A percentile compares a stretch with the other conserved stretches of the same genome.
Conservation (phyloP, 2,888 invertebrate species). For the Corythucha ciliata region DNA sequence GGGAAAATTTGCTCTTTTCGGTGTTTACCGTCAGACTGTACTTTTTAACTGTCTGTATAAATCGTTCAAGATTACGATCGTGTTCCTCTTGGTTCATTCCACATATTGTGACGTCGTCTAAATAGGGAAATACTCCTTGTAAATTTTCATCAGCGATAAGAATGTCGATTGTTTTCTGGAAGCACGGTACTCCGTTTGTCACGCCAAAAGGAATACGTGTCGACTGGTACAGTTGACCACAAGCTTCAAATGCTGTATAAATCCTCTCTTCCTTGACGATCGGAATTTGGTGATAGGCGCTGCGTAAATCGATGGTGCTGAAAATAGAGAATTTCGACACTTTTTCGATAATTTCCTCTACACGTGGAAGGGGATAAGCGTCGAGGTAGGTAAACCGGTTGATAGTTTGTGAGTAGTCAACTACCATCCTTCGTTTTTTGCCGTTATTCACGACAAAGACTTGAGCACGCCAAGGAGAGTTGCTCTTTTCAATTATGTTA, state of each 20-base stretch:
- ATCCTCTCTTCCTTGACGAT: conserved; percentile 6
- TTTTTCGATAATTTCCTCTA: conserved; percentile 26
- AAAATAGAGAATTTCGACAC: conserved; percentile 24
- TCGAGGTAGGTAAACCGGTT: conserved; percentile 17
- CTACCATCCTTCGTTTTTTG: conserved; percentile 3
- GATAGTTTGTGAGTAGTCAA: conserved; percentile 6
- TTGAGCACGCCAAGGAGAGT: conserved; percentile 7
- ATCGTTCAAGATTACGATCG: conserved; percentile 20
- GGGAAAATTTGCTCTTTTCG: conserved; percentile 17
- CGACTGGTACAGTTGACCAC: conserved; percentile 27
- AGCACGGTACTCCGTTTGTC: conserved; percentile 27
- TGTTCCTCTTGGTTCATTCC: conserved; percentile 25
- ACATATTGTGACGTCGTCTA: conserved; percentile 27
- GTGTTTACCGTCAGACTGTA: conserved; percentile 21
- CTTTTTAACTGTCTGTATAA: conserved; percentile 10
- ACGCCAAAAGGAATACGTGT: conserved; percentile 30
- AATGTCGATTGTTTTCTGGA: conserved; percentile 9
- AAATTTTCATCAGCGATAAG: conserved; percentile 3
- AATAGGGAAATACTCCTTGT: not conserved
- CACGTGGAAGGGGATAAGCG: conserved; percentile 26
- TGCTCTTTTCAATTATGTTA: not conserved
- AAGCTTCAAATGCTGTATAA: conserved; percentile 28
- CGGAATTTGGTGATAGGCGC: conserved; percentile 17
- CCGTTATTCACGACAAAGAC: conserved; percentile 12
- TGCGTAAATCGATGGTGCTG: conserved; percentile 26